Base-by-base conservation (phyloP, 2,113 vertebrate species). In the Cynoglossus semilaevis region DNA sequence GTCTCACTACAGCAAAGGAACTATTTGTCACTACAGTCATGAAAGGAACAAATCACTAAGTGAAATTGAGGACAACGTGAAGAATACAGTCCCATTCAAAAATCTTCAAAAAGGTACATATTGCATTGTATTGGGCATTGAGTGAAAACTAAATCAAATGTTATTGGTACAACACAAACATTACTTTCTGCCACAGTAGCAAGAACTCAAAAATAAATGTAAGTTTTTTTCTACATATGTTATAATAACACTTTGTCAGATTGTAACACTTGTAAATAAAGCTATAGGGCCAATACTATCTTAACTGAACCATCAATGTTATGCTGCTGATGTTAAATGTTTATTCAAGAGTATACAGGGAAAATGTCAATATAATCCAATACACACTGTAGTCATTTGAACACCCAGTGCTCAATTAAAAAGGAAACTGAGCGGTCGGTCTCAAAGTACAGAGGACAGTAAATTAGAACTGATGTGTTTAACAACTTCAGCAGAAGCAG, bases 1-100 rank as follows among this genome's bases (percentile, higher is more conserved):
- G 69, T 87, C 88, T 87, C 69, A 89, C 87, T 88, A 91, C 84
- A 88, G 79, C 79, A 88, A 88, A 85, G 51, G 75, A 84, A 85
- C 72, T 72, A 80, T 72, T 77, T 16, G 55, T 72, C 59, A 77
- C 76, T 73, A 87, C 41, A 77, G 55, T 82, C 59, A 76, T 60
- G 42, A 74, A 82, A 16, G 46, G 76, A 84, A 76, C 14, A 51
- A 82, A 81, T 63, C 66, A 74, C 63, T 56, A 63, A 53, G 53
- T 79, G 81, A 89, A 80, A 67, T 77, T 50, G 58, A 83, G 72
- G 66, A 89, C 72, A 65, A 69, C 37, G 57, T 51, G 69, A 77
- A 80, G 62, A 70, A 18, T 55, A 51, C 53, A 37, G 58, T 9
- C 65, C 17, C 60, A 49, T 5, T 40, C 5, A 63, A 49, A 82